Percentiles rank a stretch among this genome's conserved stretches.
phyloP scores from a whole-genome alignment of 2,113 vertebrate species.

The Esox niger region DNA sequence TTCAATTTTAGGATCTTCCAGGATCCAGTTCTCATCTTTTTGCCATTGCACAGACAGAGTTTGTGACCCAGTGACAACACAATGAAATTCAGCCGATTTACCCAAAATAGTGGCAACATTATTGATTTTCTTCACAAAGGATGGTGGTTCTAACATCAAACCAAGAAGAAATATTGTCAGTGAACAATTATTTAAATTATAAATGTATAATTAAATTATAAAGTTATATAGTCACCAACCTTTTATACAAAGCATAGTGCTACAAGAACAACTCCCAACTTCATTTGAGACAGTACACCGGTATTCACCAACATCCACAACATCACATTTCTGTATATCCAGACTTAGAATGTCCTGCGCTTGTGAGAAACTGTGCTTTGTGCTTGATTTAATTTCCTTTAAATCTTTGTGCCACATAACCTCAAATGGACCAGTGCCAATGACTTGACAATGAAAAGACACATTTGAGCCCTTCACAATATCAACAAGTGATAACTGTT shows the following conservation, averaged over 20 bases:
- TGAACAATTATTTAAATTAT: not conserved
- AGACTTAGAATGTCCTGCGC: constrained; percentile 77
- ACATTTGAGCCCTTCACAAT: constrained; percentile 84
- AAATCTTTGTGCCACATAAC: constrained; percentile 91
- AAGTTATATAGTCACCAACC: constrained; percentile 75
- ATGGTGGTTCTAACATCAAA: constrained; percentile 82
- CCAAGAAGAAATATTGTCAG: constrained; percentile 44
- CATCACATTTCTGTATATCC: constrained; percentile 84
- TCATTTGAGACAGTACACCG: constrained; percentile 89
- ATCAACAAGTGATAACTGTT: constrained; percentile 75
- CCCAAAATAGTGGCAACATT: constrained; percentile 83
- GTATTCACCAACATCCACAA: constrained; percentile 90
- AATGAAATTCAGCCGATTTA: constrained; percentile 81
- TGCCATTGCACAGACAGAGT: constrained; percentile 89
- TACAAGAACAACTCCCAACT: constrained; percentile 88
- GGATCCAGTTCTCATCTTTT: constrained; percentile 90
- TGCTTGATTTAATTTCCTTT: constrained; percentile 88
- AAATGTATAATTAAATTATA: not conserved
- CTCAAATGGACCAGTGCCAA: constrained; percentile 87
- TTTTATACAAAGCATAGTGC: constrained; percentile 85
- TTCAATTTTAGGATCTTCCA: constrained; percentile 81
- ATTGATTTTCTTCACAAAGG: constrained; percentile 85
- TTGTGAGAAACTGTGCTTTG: constrained; percentile 82
- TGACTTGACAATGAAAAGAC: constrained; percentile 81
- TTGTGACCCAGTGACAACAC: constrained; percentile 78